Conservation (phyloP, 2,113 vertebrate genomes). For the Manacus vitellinus region DNA sequence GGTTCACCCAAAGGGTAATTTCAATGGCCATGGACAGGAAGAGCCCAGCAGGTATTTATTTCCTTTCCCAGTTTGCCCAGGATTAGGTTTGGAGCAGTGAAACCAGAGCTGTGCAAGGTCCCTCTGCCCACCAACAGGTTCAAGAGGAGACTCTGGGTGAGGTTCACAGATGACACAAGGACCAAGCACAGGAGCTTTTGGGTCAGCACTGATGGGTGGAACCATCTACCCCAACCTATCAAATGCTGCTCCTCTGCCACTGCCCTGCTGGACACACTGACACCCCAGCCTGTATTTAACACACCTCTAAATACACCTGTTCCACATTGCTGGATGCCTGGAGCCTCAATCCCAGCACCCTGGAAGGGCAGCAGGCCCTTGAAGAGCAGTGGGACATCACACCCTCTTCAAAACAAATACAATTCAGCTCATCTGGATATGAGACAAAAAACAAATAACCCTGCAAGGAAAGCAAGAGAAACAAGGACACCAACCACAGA, state of each 20-base stretch:
- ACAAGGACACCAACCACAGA: not conserved
- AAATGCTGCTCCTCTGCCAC: rapidly evolving
- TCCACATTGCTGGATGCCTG: rapidly evolving
- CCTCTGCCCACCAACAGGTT: not conserved
- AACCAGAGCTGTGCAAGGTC: not conserved
- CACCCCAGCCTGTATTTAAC: rapidly evolving
- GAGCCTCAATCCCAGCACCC: not conserved
- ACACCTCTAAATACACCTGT: rapidly evolving
- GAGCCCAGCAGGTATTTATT: not conserved
- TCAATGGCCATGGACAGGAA: rapidly evolving
- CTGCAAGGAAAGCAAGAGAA: not conserved
- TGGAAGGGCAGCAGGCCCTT: rapidly evolving
- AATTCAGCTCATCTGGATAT: not conserved
- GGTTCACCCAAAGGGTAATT: not conserved
- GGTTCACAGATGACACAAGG: not conserved
- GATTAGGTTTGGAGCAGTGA: not conserved
- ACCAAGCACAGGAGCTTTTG: not conserved
- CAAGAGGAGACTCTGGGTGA: rapidly evolving
- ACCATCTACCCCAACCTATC: rapidly evolving
- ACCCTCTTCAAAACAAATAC: not conserved
- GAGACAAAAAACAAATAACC: not conserved
- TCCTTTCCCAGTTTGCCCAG: not conserved
- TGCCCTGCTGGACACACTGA: rapidly evolving
- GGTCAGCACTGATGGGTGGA: rapidly evolving
- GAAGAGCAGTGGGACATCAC: not conserved